Conservation (phyloP, 2,888 invertebrate species). For the Pinctada fucata region DNA sequence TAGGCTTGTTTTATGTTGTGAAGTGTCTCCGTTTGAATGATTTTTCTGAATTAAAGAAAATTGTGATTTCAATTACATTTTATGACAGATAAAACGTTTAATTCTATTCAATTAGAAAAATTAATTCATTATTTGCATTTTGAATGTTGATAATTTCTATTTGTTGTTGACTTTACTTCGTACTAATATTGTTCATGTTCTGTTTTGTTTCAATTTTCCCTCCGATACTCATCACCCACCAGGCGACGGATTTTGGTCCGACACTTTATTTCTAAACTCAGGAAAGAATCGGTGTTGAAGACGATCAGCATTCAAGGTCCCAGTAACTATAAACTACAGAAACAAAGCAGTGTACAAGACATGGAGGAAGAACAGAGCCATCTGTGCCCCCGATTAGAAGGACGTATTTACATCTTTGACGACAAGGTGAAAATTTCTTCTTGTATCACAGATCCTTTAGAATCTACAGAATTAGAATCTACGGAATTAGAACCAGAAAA, state of each 20-base stretch:
- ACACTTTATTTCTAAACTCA: conserved; percentile 26
- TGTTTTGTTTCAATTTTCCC: conserved; percentile 2
- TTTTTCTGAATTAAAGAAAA: no score
- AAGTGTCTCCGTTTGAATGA: no score
- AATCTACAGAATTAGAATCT: no score
- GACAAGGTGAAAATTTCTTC: conserved; percentile 81
- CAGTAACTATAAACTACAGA: background rate
- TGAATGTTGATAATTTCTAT: no score
- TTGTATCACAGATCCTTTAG: no score
- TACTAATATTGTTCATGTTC: background rate
- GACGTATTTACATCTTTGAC: conserved; percentile 86
- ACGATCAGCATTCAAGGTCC: background rate
- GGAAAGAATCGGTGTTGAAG: conserved; percentile 6
- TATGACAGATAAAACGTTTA: no score
- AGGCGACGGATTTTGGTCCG: conserved; percentile 13
- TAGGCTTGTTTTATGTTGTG: no score
- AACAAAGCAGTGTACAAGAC: conserved; percentile 81
- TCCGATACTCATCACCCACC: background rate
- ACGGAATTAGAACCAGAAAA: no score
- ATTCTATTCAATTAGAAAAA: no score
- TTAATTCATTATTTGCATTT: no score
- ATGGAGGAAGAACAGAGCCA: conserved; percentile 89
- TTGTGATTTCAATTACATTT: no score
- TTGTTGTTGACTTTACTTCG: no score
- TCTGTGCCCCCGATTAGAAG: conserved; percentile 88